Percentiles rank a stretch among this genome's conserved stretches.
Evolutionary conservation across 1,140 invertebrate genomes (phyloP).

Genomic region (Neoseiulus cucumeris): DNA sequence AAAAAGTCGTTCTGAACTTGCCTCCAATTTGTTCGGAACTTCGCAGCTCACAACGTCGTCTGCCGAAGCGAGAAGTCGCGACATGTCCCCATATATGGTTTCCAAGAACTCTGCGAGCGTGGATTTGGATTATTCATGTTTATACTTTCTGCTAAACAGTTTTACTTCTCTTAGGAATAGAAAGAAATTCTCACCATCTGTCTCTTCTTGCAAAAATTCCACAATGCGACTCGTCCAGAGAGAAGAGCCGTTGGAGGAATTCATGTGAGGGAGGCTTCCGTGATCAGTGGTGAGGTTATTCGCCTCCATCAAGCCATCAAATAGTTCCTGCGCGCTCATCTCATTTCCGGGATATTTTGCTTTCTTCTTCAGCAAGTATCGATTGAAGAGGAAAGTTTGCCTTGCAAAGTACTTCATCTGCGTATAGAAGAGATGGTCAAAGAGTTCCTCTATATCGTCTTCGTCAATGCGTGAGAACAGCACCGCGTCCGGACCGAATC

Average conservation of each 20-base stretch:
- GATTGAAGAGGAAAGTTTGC: neutral
- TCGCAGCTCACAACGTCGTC: neutral
- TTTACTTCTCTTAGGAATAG: no score
- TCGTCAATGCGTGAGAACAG: no score
- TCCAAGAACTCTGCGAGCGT: neutral
- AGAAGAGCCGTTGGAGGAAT: neutral
- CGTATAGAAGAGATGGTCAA: neutral
- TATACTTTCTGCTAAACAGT: no score
- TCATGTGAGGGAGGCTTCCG: neutral
- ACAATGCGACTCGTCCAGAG: neutral
- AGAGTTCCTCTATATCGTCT: no score
- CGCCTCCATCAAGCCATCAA: neutral
- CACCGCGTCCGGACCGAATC: no score
- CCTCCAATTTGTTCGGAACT: neutral
- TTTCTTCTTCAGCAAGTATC: neutral
- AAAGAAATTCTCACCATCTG: neutral
- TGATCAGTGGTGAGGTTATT: neutral
- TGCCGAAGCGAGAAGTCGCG: neutral
- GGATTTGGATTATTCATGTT: no score
- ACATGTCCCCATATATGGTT: neutral
- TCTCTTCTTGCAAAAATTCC: neutral
- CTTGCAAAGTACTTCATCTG: neutral
- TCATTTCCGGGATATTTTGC: neutral
- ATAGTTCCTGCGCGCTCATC: neutral
- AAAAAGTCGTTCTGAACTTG: neutral